Evolutionary conservation across 2,888 invertebrate species (phyloP).

Genomic region (Aquatica leii): DNA sequence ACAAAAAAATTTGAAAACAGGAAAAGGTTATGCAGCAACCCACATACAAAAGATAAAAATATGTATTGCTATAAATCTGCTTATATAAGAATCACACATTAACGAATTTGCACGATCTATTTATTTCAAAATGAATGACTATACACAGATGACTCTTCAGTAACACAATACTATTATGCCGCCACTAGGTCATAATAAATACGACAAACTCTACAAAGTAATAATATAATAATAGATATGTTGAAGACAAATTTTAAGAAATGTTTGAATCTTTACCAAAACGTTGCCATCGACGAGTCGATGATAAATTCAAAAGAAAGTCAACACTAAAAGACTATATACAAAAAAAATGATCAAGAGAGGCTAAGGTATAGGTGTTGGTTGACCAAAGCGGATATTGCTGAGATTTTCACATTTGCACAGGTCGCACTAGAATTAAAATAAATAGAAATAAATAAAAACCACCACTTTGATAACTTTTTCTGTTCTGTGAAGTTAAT

Average conservation of each 20-base stretch:
- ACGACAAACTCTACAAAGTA: conserved; percentile 39
- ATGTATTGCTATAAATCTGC: conserved; percentile 21
- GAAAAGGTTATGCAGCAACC: conserved; percentile 10
- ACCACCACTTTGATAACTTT: conserved; percentile 44
- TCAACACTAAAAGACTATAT: no score
- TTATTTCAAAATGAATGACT: conserved; percentile 35
- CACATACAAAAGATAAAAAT: conserved; percentile 1
- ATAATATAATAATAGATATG: conserved; percentile 31
- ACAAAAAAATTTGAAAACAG: neutral
- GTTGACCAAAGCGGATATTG: conserved; percentile 41
- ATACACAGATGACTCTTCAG: conserved; percentile 37
- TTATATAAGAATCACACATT: conserved; percentile 39
- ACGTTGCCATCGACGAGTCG: conserved; percentile 30
- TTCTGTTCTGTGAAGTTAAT: no score
- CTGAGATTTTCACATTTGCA: conserved; percentile 47
- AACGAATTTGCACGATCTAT: conserved; percentile 33
- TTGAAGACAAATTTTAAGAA: neutral
- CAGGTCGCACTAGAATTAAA: conserved; percentile 40
- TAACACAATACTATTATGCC: conserved; percentile 41
- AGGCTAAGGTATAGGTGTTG: conserved; percentile 45
- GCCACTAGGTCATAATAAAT: conserved; percentile 26
- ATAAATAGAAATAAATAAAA: conserved; percentile 21
- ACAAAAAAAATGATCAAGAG: conserved; percentile 47
- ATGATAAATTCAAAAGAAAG: conserved; percentile 48
- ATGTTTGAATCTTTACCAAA: neutral